These are phyloP conservation scores for Bufo gargarizans DNA, from an alignment of 2,113 vertebrate species.

Conservation along the genomic window DNA sequence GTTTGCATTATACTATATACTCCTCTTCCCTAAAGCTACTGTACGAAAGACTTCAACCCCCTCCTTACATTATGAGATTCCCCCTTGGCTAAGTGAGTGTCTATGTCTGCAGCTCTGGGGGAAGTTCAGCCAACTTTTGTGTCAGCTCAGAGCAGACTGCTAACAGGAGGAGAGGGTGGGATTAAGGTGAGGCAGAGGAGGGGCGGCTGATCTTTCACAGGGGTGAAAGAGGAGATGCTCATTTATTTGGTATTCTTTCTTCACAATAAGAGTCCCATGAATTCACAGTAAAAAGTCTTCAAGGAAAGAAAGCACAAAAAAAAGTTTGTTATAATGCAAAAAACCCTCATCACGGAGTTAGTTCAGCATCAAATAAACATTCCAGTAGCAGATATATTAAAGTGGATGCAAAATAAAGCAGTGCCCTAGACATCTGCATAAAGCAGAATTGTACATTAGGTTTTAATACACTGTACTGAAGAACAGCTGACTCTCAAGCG, in stretches of 20 bases:
- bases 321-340: not conserved
- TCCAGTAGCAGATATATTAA: too few relatives aligned
- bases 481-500: not conserved
- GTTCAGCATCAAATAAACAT: too few relatives aligned
- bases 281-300: not conserved
- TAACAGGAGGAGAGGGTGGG: slow-evolving; percentile 55
- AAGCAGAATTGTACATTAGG: not conserved
- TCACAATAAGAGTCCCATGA: slow-evolving; percentile 18
- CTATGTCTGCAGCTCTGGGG: not conserved
- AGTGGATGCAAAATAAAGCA: not conserved
- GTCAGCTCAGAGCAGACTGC: slow-evolving; percentile 45
- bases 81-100: slow-evolving; percentile 9
- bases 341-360: too few relatives aligned
- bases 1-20: slow-evolving; percentile 1
- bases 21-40: slow-evolving; percentile 28
- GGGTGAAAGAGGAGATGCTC: slow-evolving; percentile 29
- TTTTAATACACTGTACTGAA: not conserved
- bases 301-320: not conserved
- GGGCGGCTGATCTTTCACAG: slow-evolving; percentile 38
- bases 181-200: slow-evolving; percentile 53
- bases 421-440: too few relatives aligned
- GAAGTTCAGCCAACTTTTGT: slow-evolving; percentile 11
- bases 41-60: not conserved
- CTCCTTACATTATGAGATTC: not conserved
- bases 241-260: slow-evolving; percentile 27